Evolutionary conservation across 37 sponge, comb jelly and placozoan genomes (phyloP), one percentile per base, ranked within the genome.

Genomic region (Haliclona indistincta): DNA sequence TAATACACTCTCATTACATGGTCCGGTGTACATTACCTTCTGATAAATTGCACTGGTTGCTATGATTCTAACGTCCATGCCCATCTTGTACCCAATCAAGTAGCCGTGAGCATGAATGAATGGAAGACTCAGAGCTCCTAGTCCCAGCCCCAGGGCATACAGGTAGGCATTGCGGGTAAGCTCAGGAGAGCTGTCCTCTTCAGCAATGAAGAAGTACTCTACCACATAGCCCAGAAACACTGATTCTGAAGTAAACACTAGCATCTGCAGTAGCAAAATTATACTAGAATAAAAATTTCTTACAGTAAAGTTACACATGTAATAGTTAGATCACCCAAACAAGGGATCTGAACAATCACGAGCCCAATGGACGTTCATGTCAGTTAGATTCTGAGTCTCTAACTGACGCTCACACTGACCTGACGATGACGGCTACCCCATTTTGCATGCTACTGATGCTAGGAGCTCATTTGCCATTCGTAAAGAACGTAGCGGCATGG

Each of bases 81-180:
- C 88, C 13, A 64, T 42, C 41, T 71, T 81, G 39, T 71, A 71
- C 1, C 78, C 78, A 25, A 72, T 22, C 20, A 75, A 67, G 38
- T 76, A 81, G 20, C 38, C 54, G 35, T 70, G 75, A 37, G 56
- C 77, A 47, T 87, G 87, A 3, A 81, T 17, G 19, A 88, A 3
- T 2, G 37, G 23, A 23, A 76, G 38, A 4, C n/a, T 25, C 19
- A 76, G 15, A 13, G 77, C 56, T 45, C 76, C 19, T 11, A 76
- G 15, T 10, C 71, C 49, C n/a, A 88, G 60, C 51, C 78, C 88
- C 28, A 67, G n/a, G 28, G 84, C 84, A 74, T 79, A 82, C n/a
- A 91, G 75, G 43, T 86, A 86, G 17, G 88, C 88, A 79, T 74
- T 66, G n/a, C 30, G 47, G 44, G 71, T 70, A 38, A 43, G 25